These are phyloP conservation scores for Drosophila punjabiensis DNA, from an alignment of 1,140 invertebrate genomes.

Conservation along the genomic window DNA sequence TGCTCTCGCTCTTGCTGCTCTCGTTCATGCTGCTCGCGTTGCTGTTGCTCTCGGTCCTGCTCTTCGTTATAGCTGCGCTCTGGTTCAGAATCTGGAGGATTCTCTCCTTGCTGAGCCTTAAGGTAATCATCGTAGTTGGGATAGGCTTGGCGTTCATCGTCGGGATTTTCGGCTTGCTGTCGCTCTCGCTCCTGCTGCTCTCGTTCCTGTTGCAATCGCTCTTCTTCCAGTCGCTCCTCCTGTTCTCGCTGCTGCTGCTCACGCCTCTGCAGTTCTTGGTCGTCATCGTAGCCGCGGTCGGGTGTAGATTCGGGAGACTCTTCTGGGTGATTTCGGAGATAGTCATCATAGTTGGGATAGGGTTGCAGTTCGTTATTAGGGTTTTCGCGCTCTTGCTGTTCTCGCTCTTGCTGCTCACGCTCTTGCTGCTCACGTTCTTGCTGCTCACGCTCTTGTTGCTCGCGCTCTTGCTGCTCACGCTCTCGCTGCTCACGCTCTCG, in stretches of 20 bases:
- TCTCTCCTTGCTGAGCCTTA: constrained; percentile 8
- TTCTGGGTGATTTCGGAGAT: not conserved
- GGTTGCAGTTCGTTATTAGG: not conserved
- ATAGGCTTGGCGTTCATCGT: not conserved
- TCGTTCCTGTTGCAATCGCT: constrained; percentile 24
- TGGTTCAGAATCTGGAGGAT: not conserved
- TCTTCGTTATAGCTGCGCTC: constrained; percentile 26
- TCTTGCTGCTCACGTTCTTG: not conserved
- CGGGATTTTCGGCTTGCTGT: constrained; percentile 3
- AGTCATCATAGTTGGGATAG: constrained; percentile 1
- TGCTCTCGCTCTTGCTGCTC: constrained; percentile 14
- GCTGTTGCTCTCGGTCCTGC: constrained; percentile 18
- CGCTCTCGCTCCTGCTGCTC: constrained; percentile 38
- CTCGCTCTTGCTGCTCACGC: not conserved
- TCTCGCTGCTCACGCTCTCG: constrained; percentile 2
- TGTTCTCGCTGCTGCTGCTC: constrained; percentile 17
- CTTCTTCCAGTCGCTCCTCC: constrained; percentile 16
- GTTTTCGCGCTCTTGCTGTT: not conserved
- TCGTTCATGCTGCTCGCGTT: constrained; percentile 16
- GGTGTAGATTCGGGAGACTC: not conserved
- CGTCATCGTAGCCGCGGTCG: constrained; percentile 1
- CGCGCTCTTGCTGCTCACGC: not conserved
- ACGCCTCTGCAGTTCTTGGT: constrained; percentile 3
- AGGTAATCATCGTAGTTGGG: constrained; percentile 15
- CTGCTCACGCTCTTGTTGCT: not conserved